Percentiles rank a stretch among this genome's conserved stretches.
These are phyloP conservation scores for Spheniscus humboldti DNA, from an alignment of 2,797 vertebrate genomes.

Conservation along the genomic window DNA sequence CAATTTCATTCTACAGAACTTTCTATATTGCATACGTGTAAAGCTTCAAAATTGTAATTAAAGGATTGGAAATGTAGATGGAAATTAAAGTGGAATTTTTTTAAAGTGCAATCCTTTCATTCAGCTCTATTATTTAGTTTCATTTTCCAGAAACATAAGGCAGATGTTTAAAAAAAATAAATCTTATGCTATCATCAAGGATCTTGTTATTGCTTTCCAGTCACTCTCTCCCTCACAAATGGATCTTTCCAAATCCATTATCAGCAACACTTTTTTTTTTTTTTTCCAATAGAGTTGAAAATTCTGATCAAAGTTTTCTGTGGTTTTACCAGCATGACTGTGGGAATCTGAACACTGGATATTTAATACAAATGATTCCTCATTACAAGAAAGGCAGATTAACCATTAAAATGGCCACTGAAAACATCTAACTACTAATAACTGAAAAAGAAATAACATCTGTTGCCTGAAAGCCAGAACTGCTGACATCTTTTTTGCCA, in stretches of 20 bases:
- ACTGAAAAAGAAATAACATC: not conserved
- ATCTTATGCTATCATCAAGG: slow-evolving; percentile 37
- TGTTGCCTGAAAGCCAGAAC: not conserved
- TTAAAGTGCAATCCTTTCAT: slow-evolving; percentile 31
- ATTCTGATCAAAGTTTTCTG: not conserved
- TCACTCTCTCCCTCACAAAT: not conserved
- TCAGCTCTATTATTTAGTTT: slow-evolving; percentile 48
- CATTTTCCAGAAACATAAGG: slow-evolving; percentile 50
- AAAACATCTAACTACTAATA: not conserved
- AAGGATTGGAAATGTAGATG: slow-evolving; percentile 29
- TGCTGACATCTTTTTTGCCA: not conserved
- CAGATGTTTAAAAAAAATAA: slow-evolving; percentile 19
- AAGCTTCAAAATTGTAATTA: slow-evolving; percentile 60
- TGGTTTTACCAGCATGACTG: not conserved
- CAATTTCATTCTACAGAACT: slow-evolving; percentile 40
- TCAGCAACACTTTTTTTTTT: not conserved
- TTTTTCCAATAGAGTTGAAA: not conserved
- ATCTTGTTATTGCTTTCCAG: slow-evolving; percentile 17
- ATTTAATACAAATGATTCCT: not conserved
- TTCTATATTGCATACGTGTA: slow-evolving; percentile 28
- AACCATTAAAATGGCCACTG: not conserved
- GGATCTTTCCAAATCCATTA: slow-evolving; percentile 37
- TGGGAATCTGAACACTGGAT: not conserved
- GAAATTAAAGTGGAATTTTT: slow-evolving; percentile 62
- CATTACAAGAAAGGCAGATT: not conserved